Conservation (phyloP, 2,888 invertebrate genomes). For the Actias luna region DNA sequence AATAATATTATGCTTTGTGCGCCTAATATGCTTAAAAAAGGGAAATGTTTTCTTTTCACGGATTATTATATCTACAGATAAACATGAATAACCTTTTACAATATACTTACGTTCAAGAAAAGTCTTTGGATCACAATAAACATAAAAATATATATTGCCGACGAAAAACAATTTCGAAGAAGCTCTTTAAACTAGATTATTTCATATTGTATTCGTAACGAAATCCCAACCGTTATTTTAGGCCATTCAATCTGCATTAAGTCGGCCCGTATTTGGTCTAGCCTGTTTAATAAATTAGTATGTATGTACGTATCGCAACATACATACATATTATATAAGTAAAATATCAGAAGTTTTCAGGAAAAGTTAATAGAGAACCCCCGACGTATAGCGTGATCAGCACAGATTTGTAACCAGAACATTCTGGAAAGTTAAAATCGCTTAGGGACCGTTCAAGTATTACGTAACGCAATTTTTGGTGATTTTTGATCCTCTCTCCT, state of each 20-base stretch:
- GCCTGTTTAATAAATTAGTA: slow-evolving; percentile 27
- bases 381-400: slow-evolving; percentile 21
- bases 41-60: too few species aligned
- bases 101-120: too few species aligned
- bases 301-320: not conserved
- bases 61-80: too few species aligned
- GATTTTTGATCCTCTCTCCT: too few species aligned
- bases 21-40: too few species aligned
- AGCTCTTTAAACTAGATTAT: slow-evolving; percentile 18
- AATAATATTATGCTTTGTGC: too few species aligned
- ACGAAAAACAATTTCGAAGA: not conserved
- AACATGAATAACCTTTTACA: too few species aligned
- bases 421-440: slow-evolving; percentile 7
- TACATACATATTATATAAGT: slow-evolving; percentile 5
- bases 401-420: slow-evolving; percentile 7
- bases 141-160: not conserved
- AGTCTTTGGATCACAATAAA: not conserved
- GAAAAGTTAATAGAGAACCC: slow-evolving; percentile 29
- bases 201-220: slow-evolving; percentile 26
- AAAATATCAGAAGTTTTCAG: slow-evolving; percentile 27
- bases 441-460: too few species aligned
- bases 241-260: slow-evolving; percentile 28
- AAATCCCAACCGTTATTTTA: slow-evolving; percentile 24
- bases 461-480: too few species aligned
- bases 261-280: slow-evolving; percentile 30